Conservation (phyloP, 2,888 invertebrate species). For the Microplitis deprimator region DNA sequence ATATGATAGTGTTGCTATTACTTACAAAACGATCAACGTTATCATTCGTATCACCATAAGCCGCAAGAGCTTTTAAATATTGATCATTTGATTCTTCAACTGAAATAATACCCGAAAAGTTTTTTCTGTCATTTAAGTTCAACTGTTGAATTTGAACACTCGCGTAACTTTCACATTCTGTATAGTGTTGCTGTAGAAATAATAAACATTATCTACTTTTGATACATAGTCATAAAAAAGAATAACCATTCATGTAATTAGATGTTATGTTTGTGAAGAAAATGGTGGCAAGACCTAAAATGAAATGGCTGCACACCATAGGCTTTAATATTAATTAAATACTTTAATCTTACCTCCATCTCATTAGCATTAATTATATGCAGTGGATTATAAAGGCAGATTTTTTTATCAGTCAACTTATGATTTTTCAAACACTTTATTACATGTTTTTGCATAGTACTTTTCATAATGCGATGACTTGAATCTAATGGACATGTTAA, state of each 20-base stretch:
- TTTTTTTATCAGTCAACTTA: conserved; percentile 42
- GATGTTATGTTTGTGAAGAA: background rate
- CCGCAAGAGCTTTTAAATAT: background rate
- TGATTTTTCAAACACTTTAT: conserved; percentile 54
- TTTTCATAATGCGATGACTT: conserved; percentile 52
- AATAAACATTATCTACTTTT: background rate
- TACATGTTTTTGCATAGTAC: conserved; percentile 56
- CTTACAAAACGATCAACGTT: background rate
- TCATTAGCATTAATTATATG: conserved; percentile 53
- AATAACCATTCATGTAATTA: background rate
- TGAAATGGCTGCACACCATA: background rate
- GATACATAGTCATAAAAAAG: background rate
- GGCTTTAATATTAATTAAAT: background rate
- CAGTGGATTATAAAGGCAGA: conserved; percentile 56
- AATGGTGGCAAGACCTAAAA: background rate
- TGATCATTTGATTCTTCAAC: background rate
- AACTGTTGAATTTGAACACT: background rate
- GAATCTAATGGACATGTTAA: conserved; percentile 57
- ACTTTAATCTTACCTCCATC: conserved; percentile 46
- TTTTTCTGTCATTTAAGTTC: background rate
- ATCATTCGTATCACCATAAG: background rate
- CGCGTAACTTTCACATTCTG: conserved; percentile 27
- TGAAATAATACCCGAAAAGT: conserved; percentile 9
- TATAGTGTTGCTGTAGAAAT: conserved; percentile 39
- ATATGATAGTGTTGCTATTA: background rate